Evolutionary conservation across 1,140 invertebrate genomes (phyloP).

Genomic region (Pomacea maculata): DNA sequence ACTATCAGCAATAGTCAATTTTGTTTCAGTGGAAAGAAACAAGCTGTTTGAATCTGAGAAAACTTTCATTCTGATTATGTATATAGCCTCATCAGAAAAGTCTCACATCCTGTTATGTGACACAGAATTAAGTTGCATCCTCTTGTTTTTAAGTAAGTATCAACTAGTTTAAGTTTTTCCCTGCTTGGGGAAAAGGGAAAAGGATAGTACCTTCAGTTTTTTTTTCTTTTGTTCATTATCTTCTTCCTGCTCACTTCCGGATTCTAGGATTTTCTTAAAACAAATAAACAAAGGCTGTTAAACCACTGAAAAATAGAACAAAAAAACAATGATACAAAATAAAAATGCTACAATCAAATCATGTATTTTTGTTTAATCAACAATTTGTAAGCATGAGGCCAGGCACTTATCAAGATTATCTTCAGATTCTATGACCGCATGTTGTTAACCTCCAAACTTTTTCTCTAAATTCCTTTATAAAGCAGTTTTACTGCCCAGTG

Average conservation of each 20-base stretch:
- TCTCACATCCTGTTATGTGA: too few relatives aligned
- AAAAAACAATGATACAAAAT: neutral
- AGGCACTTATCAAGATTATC: neutral
- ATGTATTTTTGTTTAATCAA: neutral
- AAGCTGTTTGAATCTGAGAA: too few relatives aligned
- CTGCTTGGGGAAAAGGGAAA: too few relatives aligned
- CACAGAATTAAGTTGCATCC: too few relatives aligned
- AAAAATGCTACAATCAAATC: neutral
- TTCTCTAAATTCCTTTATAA: neutral
- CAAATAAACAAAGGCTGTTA: neutral
- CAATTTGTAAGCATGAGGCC: neutral
- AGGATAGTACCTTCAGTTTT: slow-evolving; percentile 11
- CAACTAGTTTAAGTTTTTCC: too few relatives aligned
- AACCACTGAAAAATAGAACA: neutral
- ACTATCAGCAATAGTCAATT: neutral
- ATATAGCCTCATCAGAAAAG: too few relatives aligned
- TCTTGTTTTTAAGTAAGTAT: too few relatives aligned
- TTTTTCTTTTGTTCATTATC: slow-evolving; percentile 15
- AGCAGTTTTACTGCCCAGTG: too few relatives aligned
- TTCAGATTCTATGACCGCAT: neutral
- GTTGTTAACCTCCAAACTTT: neutral
- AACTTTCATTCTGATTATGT: too few relatives aligned
- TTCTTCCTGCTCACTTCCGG: neutral
- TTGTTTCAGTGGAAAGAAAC: neutral
- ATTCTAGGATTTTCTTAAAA: slow-evolving; percentile 21